These are phyloP conservation scores for Drosophila lacertosa DNA, from an alignment of 1,140 invertebrate genomes.

Conservation along the genomic window DNA sequence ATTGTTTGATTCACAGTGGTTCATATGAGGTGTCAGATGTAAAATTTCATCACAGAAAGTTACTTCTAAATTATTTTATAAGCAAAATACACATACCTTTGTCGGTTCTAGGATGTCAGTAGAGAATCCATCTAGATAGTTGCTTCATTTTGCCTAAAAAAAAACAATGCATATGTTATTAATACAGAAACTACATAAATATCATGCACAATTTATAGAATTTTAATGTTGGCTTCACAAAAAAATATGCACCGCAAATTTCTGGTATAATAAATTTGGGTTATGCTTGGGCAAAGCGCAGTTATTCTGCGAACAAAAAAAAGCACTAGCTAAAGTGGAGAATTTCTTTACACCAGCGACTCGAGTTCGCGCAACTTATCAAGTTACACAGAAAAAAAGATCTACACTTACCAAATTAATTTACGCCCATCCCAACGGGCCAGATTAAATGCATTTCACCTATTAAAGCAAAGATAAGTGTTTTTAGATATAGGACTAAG, in stretches of 20 bases:
- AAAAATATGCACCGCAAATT: constrained; percentile 83
- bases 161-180: constrained; percentile 8
- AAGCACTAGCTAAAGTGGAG: constrained; percentile 81
- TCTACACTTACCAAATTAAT: constrained; percentile 36
- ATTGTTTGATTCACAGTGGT: constrained; percentile 70
- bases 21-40: constrained; percentile 83
- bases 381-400: background rate
- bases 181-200: constrained; percentile 4
- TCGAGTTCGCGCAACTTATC: constrained; percentile 54
- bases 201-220: background rate
- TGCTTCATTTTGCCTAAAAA: constrained; percentile 30
- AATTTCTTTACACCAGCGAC: constrained; percentile 80
- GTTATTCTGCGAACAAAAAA: constrained; percentile 77
- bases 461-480: constrained; percentile 22
- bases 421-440: constrained; percentile 4
- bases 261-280: constrained; percentile 59
- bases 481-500: constrained; percentile 1
- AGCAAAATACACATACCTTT: constrained; percentile 3
- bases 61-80: background rate
- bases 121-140: background rate
- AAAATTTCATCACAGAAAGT: constrained; percentile 66
- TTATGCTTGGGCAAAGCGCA: constrained; percentile 80
- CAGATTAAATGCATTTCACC: constrained; percentile 35
- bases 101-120: background rate
- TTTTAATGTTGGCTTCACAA: constrained; percentile 63